Percentiles rank a stretch among this genome's conserved stretches.
phyloP scores from a whole-genome alignment of 2,113 vertebrate genomes.

The Oncorhynchus kisutch region DNA sequence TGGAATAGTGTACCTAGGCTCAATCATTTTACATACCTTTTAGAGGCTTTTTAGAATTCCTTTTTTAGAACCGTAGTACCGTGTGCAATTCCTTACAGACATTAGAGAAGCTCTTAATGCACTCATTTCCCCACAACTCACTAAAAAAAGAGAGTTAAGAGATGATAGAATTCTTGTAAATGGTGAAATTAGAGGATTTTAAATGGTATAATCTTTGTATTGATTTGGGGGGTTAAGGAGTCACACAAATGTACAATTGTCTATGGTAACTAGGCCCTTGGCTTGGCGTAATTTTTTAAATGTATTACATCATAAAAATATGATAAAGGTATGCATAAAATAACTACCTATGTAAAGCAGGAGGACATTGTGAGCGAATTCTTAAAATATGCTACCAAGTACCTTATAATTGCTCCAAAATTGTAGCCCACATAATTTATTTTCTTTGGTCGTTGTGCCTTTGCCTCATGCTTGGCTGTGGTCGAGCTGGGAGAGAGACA shows the following conservation, averaged over 20 bases:
- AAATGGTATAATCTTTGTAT: conserved; percentile 19
- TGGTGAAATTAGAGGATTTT: conserved; percentile 22
- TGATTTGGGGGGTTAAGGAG: conserved; percentile 18
- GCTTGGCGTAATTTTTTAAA: conserved; percentile 2
- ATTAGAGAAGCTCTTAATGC: conserved; percentile 21
- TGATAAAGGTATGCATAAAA: neutral
- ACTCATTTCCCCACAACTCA: conserved; percentile 1
- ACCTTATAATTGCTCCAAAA: conserved; percentile 81
- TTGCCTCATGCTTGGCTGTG: conserved; percentile 81
- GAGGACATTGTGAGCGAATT: conserved; percentile 62
- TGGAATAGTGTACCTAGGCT: conserved; percentile 17
- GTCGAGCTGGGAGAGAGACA: conserved; percentile 80
- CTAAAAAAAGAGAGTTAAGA: conserved; percentile 16
- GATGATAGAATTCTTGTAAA: conserved; percentile 25
- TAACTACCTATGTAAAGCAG: neutral
- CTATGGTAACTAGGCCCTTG: neutral
- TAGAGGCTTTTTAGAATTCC: neutral
- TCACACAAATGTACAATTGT: conserved; percentile 7
- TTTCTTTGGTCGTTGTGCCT: conserved; percentile 83
- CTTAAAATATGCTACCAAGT: conserved; percentile 75
- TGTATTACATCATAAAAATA: conserved; percentile 2
- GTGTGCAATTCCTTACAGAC: conserved; percentile 6
- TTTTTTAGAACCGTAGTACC: neutral
- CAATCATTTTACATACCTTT: neutral
- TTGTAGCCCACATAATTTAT: conserved; percentile 80